These are phyloP conservation scores for Myotis planiceps DNA, from an alignment of 2,797 vertebrate species.

Conservation along the genomic window DNA sequence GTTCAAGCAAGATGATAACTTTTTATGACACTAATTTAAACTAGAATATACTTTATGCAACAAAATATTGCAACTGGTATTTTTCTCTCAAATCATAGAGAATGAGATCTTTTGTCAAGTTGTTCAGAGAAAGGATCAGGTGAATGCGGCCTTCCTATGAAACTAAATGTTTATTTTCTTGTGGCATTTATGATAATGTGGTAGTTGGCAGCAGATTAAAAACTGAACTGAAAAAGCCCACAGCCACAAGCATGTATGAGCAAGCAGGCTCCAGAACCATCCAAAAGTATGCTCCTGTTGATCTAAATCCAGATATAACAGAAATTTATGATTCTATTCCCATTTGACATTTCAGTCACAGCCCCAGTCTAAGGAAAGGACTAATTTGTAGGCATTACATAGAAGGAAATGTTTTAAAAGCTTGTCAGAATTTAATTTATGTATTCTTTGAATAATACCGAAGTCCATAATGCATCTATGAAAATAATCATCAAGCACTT, in stretches of 20 bases:
- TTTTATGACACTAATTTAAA: constrained; percentile 40
- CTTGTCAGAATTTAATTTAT: constrained; percentile 47
- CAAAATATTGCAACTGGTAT: constrained; percentile 1
- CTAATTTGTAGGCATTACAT: background rate
- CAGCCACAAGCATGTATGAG: background rate
- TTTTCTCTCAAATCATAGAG: constrained; percentile 8
- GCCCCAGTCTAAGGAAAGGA: background rate
- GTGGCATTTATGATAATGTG: background rate
- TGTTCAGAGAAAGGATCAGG: constrained; percentile 6
- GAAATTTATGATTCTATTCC: background rate
- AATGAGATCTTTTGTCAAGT: background rate
- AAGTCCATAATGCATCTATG: constrained; percentile 22
- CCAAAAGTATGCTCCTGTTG: background rate
- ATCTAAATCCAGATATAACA: background rate
- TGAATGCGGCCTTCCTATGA: background rate
- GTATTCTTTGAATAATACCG: constrained; percentile 45
- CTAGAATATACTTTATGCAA: constrained; percentile 24
- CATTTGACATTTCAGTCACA: background rate
- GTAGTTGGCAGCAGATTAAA: background rate
- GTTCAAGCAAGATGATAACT: constrained; percentile 45
- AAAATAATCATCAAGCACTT: constrained; percentile 61
- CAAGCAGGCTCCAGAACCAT: background rate
- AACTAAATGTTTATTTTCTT: constrained; percentile 15
- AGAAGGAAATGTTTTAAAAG: constrained; percentile 43
- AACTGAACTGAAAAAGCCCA: background rate